phyloP scores from a whole-genome alignment of 2,888 invertebrate species.

The Agonopterix heracliana region DNA sequence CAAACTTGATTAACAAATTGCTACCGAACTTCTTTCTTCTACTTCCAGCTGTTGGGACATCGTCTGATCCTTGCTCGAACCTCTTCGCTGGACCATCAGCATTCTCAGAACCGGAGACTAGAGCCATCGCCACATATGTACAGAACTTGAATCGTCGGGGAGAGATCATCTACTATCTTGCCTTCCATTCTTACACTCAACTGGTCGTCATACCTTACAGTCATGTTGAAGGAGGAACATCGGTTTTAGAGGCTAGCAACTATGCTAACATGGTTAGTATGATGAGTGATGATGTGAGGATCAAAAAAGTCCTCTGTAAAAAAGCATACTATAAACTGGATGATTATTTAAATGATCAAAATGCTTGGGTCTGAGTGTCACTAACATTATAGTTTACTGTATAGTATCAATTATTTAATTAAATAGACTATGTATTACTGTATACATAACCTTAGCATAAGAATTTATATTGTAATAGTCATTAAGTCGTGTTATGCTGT shows the following conservation, averaged over 20 bases:
- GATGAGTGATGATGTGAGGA: neutral
- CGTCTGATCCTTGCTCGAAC: slow-evolving; percentile 61
- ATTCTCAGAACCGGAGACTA: slow-evolving; percentile 75
- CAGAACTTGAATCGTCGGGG: slow-evolving; percentile 26
- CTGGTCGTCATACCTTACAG: slow-evolving; percentile 70
- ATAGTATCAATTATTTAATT: too few species aligned
- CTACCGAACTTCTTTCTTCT: neutral
- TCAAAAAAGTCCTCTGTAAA: too few species aligned
- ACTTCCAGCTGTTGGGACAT: slow-evolving; percentile 51
- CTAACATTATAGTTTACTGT: too few species aligned
- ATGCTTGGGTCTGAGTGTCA: too few species aligned
- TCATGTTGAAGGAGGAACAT: slow-evolving; percentile 29
- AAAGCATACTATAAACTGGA: too few species aligned
- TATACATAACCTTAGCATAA: too few species aligned
- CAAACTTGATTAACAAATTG: too few species aligned
- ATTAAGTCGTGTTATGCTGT: too few species aligned
- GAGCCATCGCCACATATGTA: slow-evolving; percentile 52
- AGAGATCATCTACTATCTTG: slow-evolving; percentile 62
- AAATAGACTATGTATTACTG: too few species aligned
- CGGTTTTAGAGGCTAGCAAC: slow-evolving; percentile 33
- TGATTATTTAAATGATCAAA: too few species aligned
- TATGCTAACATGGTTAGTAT: slow-evolving; percentile 54
- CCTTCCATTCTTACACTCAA: slow-evolving; percentile 77
- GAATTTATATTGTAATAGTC: too few species aligned
- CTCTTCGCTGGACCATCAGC: slow-evolving; percentile 67